These are phyloP conservation scores for Perizoma flavofasciatum DNA, from an alignment of 2,888 invertebrate genomes.

Conservation along the genomic window DNA sequence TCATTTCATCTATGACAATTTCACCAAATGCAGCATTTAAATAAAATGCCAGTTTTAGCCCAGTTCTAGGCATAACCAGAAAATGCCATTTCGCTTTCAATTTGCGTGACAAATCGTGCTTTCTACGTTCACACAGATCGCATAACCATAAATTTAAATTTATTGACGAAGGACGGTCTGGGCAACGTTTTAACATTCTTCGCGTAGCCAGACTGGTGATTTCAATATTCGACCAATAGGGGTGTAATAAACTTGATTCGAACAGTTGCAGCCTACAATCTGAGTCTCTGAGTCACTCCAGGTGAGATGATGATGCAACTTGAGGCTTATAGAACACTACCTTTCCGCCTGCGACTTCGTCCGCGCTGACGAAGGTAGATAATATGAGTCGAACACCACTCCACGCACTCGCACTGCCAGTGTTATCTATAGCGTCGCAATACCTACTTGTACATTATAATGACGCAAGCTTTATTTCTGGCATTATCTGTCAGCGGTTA, in stretches of 20 bases:
- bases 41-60: constrained; percentile 1
- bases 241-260: constrained; percentile 17
- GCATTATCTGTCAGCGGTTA: too few species aligned
- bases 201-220: constrained; percentile 10
- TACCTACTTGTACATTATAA: too few species aligned
- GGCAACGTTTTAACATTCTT: constrained; percentile 19
- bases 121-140: constrained; percentile 15
- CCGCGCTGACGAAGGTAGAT: too few species aligned
- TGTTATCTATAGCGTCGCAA: too few species aligned
- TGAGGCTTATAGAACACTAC: constrained; percentile 31
- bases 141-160: constrained; percentile 16
- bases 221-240: constrained; percentile 17
- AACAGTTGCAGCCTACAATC: constrained; percentile 19
- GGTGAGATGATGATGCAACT: constrained; percentile 35
- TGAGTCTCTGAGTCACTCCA: constrained; percentile 33
- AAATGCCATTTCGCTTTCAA: constrained; percentile 18
- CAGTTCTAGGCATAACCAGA: constrained; percentile 2
- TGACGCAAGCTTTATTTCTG: too few species aligned
- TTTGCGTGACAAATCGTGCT: constrained; percentile 23
- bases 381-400: too few species aligned
- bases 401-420: too few species aligned
- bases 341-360: too few species aligned
- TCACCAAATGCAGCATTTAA: neutral
- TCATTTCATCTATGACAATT: neutral
- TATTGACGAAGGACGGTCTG: constrained; percentile 17